phyloP scores from a whole-genome alignment of 2,888 invertebrate genomes.

The Limnephilus rhombicus region DNA sequence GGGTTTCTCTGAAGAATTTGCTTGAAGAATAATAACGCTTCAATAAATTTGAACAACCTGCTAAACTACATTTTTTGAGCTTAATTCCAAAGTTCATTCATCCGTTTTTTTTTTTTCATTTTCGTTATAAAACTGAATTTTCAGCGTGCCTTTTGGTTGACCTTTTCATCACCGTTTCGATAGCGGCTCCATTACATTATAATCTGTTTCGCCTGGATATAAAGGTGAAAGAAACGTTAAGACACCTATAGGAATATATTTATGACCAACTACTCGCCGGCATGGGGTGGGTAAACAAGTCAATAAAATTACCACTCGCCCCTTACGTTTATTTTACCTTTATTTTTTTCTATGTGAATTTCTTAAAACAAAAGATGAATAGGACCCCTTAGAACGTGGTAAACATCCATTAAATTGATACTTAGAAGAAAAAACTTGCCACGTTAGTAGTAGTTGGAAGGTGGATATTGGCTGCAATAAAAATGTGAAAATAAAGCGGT shows the following conservation, averaged over 20 bases:
- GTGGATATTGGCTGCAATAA: constrained; percentile 11
- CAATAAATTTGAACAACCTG: constrained; percentile 34
- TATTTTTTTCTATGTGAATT: constrained; percentile 48
- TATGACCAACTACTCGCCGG: constrained; percentile 20
- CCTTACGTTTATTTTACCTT: constrained; percentile 42
- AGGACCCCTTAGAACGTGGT: constrained; percentile 59
- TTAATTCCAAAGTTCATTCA: constrained; percentile 40
- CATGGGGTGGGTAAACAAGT: constrained; percentile 60
- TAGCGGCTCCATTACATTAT: constrained; percentile 22
- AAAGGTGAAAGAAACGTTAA: constrained; percentile 49
- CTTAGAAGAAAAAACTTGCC: constrained; percentile 22
- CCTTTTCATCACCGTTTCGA: constrained; percentile 47
- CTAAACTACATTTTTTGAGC: constrained; percentile 22
- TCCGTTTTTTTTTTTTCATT: constrained; percentile 22
- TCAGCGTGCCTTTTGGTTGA: constrained; percentile 41
- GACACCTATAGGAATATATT: constrained; percentile 17
- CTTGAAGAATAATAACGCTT: constrained; percentile 18
- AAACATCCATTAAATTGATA: constrained; percentile 58
- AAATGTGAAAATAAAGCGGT: constrained; percentile 24
- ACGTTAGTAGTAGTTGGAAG: background rate
- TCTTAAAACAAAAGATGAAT: constrained; percentile 61
- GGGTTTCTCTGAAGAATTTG: constrained; percentile 8
- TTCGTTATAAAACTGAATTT: constrained; percentile 35
- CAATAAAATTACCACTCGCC: constrained; percentile 62
- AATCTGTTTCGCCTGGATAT: constrained; percentile 38